Evolutionary conservation across 2,888 invertebrate genomes (phyloP), one percentile per base, ranked within the genome.

Genomic region (Serripes groenlandicus): DNA sequence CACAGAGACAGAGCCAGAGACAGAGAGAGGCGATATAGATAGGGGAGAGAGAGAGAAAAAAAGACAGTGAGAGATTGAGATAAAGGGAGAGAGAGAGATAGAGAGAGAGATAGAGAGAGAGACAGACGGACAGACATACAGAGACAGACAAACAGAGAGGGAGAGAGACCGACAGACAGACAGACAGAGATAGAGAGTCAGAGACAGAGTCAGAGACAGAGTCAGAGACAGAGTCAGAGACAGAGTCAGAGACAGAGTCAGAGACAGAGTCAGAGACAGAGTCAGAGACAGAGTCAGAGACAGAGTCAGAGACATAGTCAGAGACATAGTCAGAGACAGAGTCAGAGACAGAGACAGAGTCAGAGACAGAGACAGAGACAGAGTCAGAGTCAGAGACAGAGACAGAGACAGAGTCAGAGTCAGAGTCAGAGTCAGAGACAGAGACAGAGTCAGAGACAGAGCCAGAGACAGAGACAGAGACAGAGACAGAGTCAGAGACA

Each of bases 251-350:
- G 77, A 78, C 49, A 54, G 69, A 70, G 71, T 21, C 21, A 76
- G 62, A 83, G 64, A 66, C 70, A 60, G 70, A 69, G 75, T n/a
- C 70, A 70, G 70, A 54, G 60, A 70, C 54, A 54, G 64, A 71
- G 72, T 72, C 62, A 81, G 77, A 77, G 75, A 77, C 66, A 78
- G 73, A 81, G 64, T 73, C 66, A 81, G 72, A 72, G 58, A 81
- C 58, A 78, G 77, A 72, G 70, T 56, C 66, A 72, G 54, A 71
- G 77, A 77, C 70, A 76, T 75, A 76, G 75, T 68, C 68, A 69
- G 75, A 75, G 42, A 62, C 49, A n/a, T 15, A 37, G 52, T 5
- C 9, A 42, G 42, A 42, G 42, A 42, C 9, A 42, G 15, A 42
- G 15, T n/a, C n/a, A n/a, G 23, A 11, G 32, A 42, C 9, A 11